Conservation (phyloP, 2,888 invertebrate species). For the Chamaedrilus cognettii region DNA sequence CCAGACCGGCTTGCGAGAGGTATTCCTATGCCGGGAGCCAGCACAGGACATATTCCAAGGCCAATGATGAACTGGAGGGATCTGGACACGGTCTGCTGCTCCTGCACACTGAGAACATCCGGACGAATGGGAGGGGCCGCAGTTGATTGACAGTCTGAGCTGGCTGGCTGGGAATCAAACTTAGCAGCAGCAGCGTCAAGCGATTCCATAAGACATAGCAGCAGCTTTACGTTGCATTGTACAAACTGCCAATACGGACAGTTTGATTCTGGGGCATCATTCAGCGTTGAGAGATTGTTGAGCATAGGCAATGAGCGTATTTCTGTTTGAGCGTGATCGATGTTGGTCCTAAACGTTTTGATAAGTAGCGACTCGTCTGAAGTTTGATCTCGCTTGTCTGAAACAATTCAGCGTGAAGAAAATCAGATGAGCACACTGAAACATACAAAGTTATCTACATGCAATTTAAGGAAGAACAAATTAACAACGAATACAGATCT, state of each 20-base stretch:
- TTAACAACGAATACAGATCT: too few species aligned
- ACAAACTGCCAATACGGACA: background rate
- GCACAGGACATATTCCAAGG: constrained; percentile 70
- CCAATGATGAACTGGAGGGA: constrained; percentile 68
- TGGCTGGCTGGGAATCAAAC: background rate
- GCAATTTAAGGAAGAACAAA: too few species aligned
- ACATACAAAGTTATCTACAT: too few species aligned
- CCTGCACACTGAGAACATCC: constrained; percentile 67
- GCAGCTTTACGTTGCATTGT: background rate
- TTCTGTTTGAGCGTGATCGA: too few species aligned
- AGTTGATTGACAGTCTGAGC: background rate
- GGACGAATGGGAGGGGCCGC: constrained; percentile 40
- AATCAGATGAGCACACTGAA: too few species aligned
- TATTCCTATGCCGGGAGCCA: constrained; percentile 71
- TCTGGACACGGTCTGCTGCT: constrained; percentile 68
- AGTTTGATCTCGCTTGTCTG: too few species aligned
- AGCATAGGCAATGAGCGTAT: too few species aligned
- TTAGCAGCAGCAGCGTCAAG: background rate
- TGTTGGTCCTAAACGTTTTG: too few species aligned
- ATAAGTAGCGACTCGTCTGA: too few species aligned
- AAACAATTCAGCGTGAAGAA: too few species aligned
- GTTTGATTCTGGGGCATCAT: too few species aligned
- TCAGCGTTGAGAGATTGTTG: too few species aligned
- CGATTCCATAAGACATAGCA: background rate
- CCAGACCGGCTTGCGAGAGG: constrained; percentile 61